Conservation (phyloP, 2,113 vertebrate genomes). For the Phocoena phocoena region DNA sequence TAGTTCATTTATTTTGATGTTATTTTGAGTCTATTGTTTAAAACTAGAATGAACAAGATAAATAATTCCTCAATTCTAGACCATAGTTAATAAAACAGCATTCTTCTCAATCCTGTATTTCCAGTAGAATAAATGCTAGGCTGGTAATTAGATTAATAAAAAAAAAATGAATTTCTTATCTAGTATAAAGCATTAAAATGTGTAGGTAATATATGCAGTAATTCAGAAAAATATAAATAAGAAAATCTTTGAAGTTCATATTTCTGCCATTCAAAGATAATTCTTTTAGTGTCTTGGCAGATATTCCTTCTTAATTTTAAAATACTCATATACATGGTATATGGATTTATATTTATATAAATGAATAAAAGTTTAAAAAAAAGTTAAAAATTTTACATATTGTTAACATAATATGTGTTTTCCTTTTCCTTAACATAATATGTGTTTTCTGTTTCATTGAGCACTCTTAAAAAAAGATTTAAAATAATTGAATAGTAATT, state of each 20-base stretch:
- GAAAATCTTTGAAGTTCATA: background rate
- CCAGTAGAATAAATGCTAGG: background rate
- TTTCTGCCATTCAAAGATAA: background rate
- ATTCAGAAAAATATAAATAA: background rate
- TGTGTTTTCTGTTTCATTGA: background rate
- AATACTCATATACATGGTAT: background rate
- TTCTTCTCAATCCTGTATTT: background rate
- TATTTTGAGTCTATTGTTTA: conserved; percentile 1
- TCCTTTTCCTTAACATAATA: background rate
- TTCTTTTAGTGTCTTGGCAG: background rate
- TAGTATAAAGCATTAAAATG: background rate
- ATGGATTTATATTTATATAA: background rate
- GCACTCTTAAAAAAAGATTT: background rate
- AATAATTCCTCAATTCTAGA: background rate
- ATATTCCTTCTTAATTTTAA: background rate
- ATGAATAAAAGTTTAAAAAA: background rate
- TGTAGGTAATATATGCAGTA: background rate
- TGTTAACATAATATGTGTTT: background rate
- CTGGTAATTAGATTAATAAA: background rate
- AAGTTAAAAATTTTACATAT: background rate
- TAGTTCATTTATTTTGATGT: background rate
- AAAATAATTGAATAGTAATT: background rate
- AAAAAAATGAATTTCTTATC: background rate
- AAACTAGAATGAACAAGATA: background rate
- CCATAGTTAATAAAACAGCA: background rate